Percentiles rank a stretch among this genome's conserved stretches.
phyloP scores from a whole-genome alignment of 2,797 vertebrate genomes.

The Danio albolineatus region DNA sequence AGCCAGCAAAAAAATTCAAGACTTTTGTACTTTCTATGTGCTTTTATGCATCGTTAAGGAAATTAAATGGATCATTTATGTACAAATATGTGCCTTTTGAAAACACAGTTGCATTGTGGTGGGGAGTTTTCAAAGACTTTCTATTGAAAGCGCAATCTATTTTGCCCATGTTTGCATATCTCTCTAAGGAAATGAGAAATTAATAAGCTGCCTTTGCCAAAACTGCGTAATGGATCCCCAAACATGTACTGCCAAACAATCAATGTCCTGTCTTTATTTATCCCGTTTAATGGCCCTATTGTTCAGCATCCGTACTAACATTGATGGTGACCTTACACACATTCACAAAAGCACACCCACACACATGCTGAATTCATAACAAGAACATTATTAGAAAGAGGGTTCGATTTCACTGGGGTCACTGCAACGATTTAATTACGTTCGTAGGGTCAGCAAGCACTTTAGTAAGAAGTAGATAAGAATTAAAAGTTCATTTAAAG shows the following conservation, averaged over 20 bases:
- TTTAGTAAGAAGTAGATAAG: not conserved
- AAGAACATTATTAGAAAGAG: not conserved
- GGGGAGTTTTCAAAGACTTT: not conserved
- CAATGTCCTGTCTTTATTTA: constrained; percentile 58
- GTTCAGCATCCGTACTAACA: constrained; percentile 51
- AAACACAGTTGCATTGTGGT: too few relatives aligned
- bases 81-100: too few relatives aligned
- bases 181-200: constrained; percentile 49
- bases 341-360: constrained; percentile 26
- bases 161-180: constrained; percentile 47
- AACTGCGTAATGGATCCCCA: constrained; percentile 38
- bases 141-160: constrained; percentile 16
- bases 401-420: not conserved
- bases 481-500: not conserved
- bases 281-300: constrained; percentile 59
- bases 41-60: too few relatives aligned
- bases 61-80: too few relatives aligned
- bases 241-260: constrained; percentile 52
- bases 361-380: not conserved
- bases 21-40: too few relatives aligned
- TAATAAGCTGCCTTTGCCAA: constrained; percentile 47
- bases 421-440: not conserved
- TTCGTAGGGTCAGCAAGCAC: not conserved
- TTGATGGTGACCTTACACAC: constrained; percentile 42
- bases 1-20: too few relatives aligned